Conservation (phyloP, 2,113 vertebrate genomes). For the Pelecanus crispus region DNA sequence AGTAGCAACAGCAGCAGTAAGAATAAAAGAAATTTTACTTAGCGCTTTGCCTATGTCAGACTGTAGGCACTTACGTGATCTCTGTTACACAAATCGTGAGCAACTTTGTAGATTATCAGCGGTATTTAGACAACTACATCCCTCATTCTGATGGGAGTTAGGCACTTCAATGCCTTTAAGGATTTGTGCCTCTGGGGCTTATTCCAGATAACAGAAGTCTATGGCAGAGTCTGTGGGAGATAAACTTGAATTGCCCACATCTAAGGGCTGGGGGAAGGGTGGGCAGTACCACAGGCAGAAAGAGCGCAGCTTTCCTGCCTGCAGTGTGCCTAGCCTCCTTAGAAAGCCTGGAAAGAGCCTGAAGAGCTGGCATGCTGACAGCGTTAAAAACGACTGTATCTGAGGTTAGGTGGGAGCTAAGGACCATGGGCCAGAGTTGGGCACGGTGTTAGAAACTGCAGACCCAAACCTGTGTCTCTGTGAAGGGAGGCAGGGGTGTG, state of each 20-base stretch:
- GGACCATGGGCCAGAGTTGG: background rate
- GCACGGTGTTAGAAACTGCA: background rate
- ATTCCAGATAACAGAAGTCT: conserved; percentile 38
- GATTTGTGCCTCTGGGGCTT: conserved; percentile 47
- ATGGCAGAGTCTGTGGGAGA: conserved; percentile 27
- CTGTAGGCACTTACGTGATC: conserved; percentile 24
- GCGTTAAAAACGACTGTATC: accelerated
- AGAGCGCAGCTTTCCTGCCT: background rate
- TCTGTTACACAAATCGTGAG: conserved; percentile 32
- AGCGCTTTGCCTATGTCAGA: background rate
- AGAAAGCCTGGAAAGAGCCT: background rate
- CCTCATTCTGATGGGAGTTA: conserved; percentile 54
- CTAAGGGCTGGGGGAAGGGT: conserved; percentile 41
- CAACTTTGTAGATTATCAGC: conserved; percentile 43
- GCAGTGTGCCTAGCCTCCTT: background rate
- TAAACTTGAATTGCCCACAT: conserved; percentile 53
- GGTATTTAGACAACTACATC: conserved; percentile 48
- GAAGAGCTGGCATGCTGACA: background rate
- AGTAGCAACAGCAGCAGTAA: background rate
- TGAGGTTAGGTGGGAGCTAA: background rate
- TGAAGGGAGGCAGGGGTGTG: background rate
- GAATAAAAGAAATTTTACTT: background rate
- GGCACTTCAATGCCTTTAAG: conserved; percentile 56
- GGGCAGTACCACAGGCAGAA: background rate
- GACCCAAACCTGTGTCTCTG: background rate